phyloP scores from a whole-genome alignment of 2,888 invertebrate species.

The Coleophora flavipennella region DNA sequence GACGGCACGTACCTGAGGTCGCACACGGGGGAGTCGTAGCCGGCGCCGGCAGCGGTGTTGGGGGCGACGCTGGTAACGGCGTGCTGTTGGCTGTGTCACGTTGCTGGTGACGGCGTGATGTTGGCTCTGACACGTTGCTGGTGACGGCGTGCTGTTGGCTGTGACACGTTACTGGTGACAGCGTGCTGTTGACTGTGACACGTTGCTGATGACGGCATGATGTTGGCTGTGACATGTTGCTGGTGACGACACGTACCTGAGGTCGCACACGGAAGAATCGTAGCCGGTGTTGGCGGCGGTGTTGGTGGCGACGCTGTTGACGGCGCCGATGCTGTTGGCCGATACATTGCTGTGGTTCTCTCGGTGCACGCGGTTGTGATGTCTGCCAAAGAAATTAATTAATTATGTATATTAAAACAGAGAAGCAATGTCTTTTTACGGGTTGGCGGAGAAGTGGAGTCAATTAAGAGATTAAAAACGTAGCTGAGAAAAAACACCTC shows the following conservation, averaged over 20 bases:
- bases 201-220: conserved; percentile 63
- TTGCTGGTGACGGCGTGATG: conserved; percentile 77
- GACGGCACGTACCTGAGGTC: conserved; percentile 62
- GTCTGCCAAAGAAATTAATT: conserved; percentile 37
- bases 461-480: no score
- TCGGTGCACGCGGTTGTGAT: conserved; percentile 83
- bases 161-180: conserved; percentile 42
- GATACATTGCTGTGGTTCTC: conserved; percentile 71
- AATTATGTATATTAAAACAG: no score
- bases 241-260: conserved; percentile 36
- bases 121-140: conserved; percentile 74
- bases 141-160: conserved; percentile 75
- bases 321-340: conserved; percentile 66
- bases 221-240: conserved; percentile 59
- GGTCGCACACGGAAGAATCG: conserved; percentile 66
- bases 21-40: conserved; percentile 64
- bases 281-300: conserved; percentile 52
- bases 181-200: conserved; percentile 63
- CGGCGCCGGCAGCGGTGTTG: conserved; percentile 51
- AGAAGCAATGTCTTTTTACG: no score
- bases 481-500: no score
- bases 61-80: conserved; percentile 63
- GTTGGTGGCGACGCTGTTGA: conserved; percentile 62
- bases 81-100: conserved; percentile 68
- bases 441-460: no score